Evolutionary conservation across 2,797 vertebrate species (phyloP).

Genomic region (Mareca strepera): DNA sequence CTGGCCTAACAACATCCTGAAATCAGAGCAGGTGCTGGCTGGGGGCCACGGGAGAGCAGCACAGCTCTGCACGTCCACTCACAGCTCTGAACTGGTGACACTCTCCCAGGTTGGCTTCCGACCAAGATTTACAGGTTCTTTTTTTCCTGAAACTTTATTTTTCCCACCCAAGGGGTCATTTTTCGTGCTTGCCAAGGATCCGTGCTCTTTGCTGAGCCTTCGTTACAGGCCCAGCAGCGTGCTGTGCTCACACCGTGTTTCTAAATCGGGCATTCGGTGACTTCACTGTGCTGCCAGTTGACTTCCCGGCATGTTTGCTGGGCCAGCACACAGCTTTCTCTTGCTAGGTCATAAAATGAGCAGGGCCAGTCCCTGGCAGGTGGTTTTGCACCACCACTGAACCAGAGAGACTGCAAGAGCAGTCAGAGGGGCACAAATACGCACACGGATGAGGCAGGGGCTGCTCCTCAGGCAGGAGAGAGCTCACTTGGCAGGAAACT

Average conservation of each 20-base stretch:
- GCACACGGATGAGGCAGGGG: background rate
- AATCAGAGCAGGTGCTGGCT: background rate
- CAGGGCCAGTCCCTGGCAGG: accelerated
- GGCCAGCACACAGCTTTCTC: background rate
- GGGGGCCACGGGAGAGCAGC: too few relatives aligned
- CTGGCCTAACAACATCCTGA: background rate
- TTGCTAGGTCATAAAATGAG: background rate
- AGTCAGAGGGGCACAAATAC: background rate
- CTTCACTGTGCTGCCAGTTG: background rate
- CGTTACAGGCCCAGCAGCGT: background rate
- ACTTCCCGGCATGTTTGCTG: background rate
- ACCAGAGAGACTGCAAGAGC: background rate
- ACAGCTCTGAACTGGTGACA: too few relatives aligned
- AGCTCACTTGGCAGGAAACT: background rate
- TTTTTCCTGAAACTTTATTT: background rate
- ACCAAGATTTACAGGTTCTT: background rate
- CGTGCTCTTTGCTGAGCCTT: background rate
- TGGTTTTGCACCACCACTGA: accelerated
- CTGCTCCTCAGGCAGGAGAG: background rate
- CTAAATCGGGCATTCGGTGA: background rate
- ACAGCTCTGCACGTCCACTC: too few relatives aligned
- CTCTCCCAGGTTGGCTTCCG: background rate
- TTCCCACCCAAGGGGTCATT: background rate
- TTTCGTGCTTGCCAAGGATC: accelerated
- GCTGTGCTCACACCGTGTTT: background rate